A percentile compares a stretch with the other conserved stretches of the same genome.
Conservation (phyloP, 1,140 invertebrate species). For the Adelges cooleyi region DNA sequence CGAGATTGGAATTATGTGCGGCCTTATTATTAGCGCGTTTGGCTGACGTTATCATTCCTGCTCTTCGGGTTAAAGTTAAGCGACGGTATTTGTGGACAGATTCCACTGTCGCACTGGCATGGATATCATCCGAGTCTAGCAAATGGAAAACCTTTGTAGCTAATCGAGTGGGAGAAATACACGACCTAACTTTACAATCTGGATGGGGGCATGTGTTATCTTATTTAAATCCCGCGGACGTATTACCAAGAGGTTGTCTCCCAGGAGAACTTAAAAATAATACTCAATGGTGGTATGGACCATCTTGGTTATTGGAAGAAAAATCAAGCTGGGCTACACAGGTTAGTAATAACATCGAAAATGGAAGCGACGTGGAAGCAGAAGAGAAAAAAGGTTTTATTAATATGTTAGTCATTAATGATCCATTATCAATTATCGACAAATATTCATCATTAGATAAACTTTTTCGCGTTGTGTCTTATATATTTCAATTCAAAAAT, state of each 20-base stretch:
- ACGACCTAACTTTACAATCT: not conserved
- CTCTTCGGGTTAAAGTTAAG: slow-evolving; percentile 34
- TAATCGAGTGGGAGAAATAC: slow-evolving; percentile 14
- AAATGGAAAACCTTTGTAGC: slow-evolving; percentile 24
- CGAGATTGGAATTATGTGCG: slow-evolving; percentile 41
- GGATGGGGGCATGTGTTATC: slow-evolving; percentile 2
- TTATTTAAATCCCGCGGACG: not conserved
- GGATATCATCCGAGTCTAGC: not conserved
- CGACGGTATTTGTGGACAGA: slow-evolving; percentile 16
- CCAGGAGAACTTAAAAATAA: slow-evolving; percentile 18
- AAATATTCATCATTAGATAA: not conserved
- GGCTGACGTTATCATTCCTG: slow-evolving; percentile 28
- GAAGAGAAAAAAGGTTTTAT: no score
- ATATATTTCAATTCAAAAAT: not conserved
- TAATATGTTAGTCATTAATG: no score
- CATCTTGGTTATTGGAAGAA: slow-evolving; percentile 28
- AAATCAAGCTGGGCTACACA: no score
- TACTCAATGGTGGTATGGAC: slow-evolving; percentile 31
- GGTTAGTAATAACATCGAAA: no score
- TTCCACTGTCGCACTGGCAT: not conserved
- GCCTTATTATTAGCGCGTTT: slow-evolving; percentile 35
- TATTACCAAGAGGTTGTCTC: not conserved
- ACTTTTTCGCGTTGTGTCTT: not conserved
- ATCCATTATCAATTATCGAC: not conserved
- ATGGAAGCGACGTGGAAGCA: no score